Percentiles rank a stretch among this genome's conserved stretches.
These are phyloP conservation scores for Montifringilla adamsi DNA, from an alignment of 2,113 vertebrate genomes.

Conservation along the genomic window DNA sequence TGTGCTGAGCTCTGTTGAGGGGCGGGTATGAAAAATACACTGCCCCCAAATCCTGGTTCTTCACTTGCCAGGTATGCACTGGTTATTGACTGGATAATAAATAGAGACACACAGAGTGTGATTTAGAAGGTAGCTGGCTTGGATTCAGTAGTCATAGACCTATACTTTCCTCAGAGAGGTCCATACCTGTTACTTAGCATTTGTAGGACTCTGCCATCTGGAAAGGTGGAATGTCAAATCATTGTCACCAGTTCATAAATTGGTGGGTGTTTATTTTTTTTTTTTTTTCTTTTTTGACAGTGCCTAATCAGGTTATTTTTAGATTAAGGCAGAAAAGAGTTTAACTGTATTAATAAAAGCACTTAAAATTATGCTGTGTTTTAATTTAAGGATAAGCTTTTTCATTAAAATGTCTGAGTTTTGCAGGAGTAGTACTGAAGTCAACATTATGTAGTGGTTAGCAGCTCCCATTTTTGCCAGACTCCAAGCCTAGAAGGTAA, in stretches of 20 bases:
- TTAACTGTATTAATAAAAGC: background rate
- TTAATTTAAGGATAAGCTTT: background rate
- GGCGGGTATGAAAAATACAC: rapidly evolving
- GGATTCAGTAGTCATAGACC: background rate
- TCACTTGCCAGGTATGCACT: background rate
- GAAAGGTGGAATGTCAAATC: background rate
- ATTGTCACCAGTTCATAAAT: background rate
- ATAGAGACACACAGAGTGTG: rapidly evolving
- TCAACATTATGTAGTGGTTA: background rate
- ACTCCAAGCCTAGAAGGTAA: background rate
- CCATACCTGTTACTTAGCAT: too few relatives aligned
- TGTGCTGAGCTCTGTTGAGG: background rate
- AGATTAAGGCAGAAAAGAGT: background rate
- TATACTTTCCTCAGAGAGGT: background rate
- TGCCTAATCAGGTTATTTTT: background rate
- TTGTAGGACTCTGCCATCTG: background rate
- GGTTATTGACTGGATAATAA: background rate
- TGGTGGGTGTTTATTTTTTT: too few relatives aligned
- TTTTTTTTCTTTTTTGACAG: background rate
- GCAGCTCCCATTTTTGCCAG: background rate
- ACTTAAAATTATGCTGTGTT: background rate
- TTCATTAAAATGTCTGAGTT: background rate
- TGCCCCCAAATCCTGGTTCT: background rate
- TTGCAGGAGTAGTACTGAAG: background rate
- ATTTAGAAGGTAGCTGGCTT: background rate